Evolutionary conservation across 2,888 invertebrate genomes (phyloP).

Genomic region (Mystacides longicornis): DNA sequence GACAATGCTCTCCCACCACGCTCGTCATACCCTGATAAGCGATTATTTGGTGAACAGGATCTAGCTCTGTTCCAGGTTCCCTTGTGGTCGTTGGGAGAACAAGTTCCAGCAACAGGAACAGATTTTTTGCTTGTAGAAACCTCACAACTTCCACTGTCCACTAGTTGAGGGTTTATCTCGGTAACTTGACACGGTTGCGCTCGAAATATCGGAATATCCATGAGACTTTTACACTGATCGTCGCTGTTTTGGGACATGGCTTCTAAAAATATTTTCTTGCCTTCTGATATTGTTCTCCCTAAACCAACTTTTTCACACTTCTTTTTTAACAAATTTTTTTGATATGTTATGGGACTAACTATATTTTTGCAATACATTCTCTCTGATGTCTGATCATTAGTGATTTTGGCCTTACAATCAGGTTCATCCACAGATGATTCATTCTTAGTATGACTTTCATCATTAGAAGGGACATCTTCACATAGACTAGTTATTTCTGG

Average conservation of each 20-base stretch:
- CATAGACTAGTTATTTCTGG: constrained; percentile 26
- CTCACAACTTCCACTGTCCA: too few species aligned
- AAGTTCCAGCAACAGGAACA: too few species aligned
- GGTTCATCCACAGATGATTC: not conserved
- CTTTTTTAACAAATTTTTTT: constrained; percentile 19
- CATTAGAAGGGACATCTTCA: constrained; percentile 29
- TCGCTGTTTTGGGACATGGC: not conserved
- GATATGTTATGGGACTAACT: constrained; percentile 1
- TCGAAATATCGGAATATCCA: constrained; percentile 13
- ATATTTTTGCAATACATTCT: constrained; percentile 19
- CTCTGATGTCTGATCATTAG: constrained; percentile 5
- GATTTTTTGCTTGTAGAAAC: too few species aligned
- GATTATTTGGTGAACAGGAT: constrained; percentile 39
- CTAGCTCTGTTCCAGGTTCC: constrained; percentile 33
- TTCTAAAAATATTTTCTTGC: constrained; percentile 1
- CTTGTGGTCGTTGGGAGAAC: too few species aligned
- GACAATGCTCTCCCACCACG: constrained; percentile 21
- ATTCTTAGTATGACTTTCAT: constrained; percentile 3
- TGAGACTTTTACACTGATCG: not conserved
- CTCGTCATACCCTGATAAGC: constrained; percentile 7
- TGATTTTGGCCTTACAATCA: not conserved
- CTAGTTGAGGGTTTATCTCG: too few species aligned
- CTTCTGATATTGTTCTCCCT: constrained; percentile 8
- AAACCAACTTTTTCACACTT: constrained; percentile 14
- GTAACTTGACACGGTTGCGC: constrained; percentile 11